A percentile compares a stretch with the other conserved stretches of the same genome.
Conservation (phyloP, 2,888 invertebrate species). For the Anorthoa munda region DNA sequence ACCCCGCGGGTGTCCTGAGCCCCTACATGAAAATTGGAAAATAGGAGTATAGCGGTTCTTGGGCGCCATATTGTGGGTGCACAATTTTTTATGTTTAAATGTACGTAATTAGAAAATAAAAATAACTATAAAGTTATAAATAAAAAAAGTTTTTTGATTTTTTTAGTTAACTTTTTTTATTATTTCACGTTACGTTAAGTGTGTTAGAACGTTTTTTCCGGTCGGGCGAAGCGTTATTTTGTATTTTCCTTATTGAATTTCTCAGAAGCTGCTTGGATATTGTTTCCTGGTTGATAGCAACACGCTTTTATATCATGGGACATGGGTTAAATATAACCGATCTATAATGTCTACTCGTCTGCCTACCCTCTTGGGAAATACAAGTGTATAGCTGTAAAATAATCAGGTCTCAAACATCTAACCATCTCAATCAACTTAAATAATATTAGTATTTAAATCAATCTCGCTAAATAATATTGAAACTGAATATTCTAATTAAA, state of each 20-base stretch:
- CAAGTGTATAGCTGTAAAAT: background rate
- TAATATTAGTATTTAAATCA: too few species aligned
- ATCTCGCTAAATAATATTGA: background rate
- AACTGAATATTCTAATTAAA: background rate
- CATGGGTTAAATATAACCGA: too few species aligned
- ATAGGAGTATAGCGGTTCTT: too few species aligned
- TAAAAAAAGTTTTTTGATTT: too few species aligned
- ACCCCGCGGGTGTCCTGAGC: too few species aligned
- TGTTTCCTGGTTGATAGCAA: background rate
- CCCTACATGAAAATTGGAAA: too few species aligned
- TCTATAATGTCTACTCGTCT: background rate
- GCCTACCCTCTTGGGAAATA: background rate
- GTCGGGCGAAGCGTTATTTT: background rate
- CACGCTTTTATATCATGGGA: background rate
- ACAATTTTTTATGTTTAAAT: too few species aligned
- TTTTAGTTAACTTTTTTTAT: too few species aligned
- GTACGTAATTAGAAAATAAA: too few species aligned
- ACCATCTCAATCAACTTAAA: background rate
- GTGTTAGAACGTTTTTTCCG: background rate
- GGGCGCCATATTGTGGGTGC: too few species aligned
- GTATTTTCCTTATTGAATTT: background rate
- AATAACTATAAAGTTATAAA: too few species aligned
- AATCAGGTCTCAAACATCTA: background rate
- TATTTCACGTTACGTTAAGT: too few species aligned
- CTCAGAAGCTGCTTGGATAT: background rate